Percentiles rank a stretch among this genome's conserved stretches.
phyloP scores from a whole-genome alignment of 2,888 invertebrate genomes.

The Caradrina kadenii region DNA sequence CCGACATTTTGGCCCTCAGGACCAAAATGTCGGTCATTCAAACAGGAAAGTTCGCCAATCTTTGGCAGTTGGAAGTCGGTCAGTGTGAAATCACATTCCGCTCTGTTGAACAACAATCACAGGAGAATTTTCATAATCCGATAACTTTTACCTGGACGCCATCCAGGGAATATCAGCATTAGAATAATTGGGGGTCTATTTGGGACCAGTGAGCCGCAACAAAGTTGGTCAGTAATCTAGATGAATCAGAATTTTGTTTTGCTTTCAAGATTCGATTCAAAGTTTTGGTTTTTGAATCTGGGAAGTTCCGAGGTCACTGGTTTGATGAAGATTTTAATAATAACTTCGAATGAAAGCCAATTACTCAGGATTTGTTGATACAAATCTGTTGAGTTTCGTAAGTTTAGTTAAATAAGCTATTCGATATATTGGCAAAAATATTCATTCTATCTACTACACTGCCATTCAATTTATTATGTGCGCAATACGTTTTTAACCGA shows the following conservation, averaged over 20 bases:
- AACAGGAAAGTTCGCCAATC: constrained; percentile 49
- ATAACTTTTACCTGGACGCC: constrained; percentile 61
- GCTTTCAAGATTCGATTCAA: constrained; percentile 14
- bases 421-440: too few species aligned
- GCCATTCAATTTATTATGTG: too few species aligned
- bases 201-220: constrained; percentile 16
- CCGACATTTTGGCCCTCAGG: too few species aligned
- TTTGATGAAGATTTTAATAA: constrained; percentile 18
- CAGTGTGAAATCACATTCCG: constrained; percentile 61
- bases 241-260: constrained; percentile 29
- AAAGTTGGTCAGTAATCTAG: constrained; percentile 25
- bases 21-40: constrained; percentile 63
- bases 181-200: constrained; percentile 39
- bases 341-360: not conserved
- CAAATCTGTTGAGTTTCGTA: not conserved
- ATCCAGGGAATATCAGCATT: constrained; percentile 31
- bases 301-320: not conserved
- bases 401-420: not conserved
- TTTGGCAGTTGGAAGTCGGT: constrained; percentile 60
- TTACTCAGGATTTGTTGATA: not conserved
- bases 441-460: too few species aligned
- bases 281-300: constrained; percentile 16
- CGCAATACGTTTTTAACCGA: too few species aligned
- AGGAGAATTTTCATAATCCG: constrained; percentile 59
- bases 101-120: constrained; percentile 58